Base-by-base conservation (phyloP, 2,888 invertebrate genomes). In the Eupithecia exiguata region DNA sequence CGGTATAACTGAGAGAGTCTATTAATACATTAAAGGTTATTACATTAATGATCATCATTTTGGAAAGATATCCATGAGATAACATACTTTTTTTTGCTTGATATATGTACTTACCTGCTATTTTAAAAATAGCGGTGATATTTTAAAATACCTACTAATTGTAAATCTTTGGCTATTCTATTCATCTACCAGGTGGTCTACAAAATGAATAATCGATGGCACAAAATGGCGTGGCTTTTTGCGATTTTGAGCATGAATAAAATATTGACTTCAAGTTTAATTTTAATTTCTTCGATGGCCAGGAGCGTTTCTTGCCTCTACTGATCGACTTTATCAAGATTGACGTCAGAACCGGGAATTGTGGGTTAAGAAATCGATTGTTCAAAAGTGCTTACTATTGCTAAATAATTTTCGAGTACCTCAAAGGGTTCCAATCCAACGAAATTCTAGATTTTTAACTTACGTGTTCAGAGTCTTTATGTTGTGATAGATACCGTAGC, bases 171-270 rank as follows among this genome's bases (percentile, higher is more conserved):
- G 9, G 38, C 7, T 38, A 38, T 38, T 38, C 38, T 38, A 38
- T 38, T 38, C 38, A 0, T 9, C 38, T 38, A 38, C 36, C 4
- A 38, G 6, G 1, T 9, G 38, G 38, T 40, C 9, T 53, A n/a
- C 12, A 4, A 53, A 53, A 21, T 10, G 12, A 58, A 58, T 58
- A 58, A 58, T 10, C 49, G 10, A 21, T 53, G 49, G 25, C 25
- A 58, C 75, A 65, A 62, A 62, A 35, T 62, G 35, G 63, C 68
- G 76, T 77, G 77, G 72, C 70, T 61, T 69, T 74, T 71, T 78
- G 71, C 70, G 72, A 71, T 76, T 79, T 74, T 68, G 61, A 73
- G 35, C 70, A 82, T 82, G 78, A 82, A 84, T 82, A 83, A 83
- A 81, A 81, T 81, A 83, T 82, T 72, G 69, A 79, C 79, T 80